phyloP scores from a whole-genome alignment of 2,797 vertebrate genomes.

The Aldrovandia affinis region DNA sequence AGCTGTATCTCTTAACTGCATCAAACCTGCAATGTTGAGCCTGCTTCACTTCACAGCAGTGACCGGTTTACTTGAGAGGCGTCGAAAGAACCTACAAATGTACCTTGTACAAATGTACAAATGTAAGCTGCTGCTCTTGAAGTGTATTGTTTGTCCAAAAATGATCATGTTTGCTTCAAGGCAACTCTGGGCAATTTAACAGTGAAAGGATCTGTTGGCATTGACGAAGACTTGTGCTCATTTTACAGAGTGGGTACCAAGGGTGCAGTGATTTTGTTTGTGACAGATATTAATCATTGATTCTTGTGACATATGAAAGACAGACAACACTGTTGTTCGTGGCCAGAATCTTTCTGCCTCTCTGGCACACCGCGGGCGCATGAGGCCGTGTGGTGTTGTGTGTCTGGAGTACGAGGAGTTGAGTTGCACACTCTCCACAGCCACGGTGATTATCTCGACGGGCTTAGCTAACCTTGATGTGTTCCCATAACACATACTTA shows the following conservation, averaged over 20 bases:
- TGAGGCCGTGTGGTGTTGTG: conserved; percentile 25
- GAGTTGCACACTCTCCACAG: conserved; percentile 46
- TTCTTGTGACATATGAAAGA: conserved; percentile 1
- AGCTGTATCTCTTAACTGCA: too few relatives aligned
- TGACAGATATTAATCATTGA: conserved; percentile 25
- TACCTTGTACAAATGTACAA: too few relatives aligned
- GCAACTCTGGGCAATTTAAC: background rate
- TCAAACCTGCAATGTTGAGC: background rate
- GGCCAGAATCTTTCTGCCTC: background rate
- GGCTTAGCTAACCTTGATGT: conserved; percentile 64
- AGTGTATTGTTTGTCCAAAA: background rate
- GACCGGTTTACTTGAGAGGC: background rate
- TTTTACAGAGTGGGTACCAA: background rate
- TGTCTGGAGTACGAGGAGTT: conserved; percentile 23
- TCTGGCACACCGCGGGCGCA: conserved; percentile 22
- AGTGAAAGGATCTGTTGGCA: conserved; percentile 27
- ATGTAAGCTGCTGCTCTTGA: background rate
- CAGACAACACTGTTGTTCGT: background rate
- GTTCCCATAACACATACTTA: conserved; percentile 65
- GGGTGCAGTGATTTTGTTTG: conserved; percentile 29
- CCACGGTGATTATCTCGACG: conserved; percentile 62
- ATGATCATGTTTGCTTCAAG: background rate
- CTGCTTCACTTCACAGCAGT: background rate
- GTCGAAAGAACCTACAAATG: too few relatives aligned
- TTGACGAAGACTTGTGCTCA: conserved; percentile 29